These are phyloP conservation scores for Magallana ariakensis DNA, from an alignment of 1,140 invertebrate genomes.

Conservation along the genomic window DNA sequence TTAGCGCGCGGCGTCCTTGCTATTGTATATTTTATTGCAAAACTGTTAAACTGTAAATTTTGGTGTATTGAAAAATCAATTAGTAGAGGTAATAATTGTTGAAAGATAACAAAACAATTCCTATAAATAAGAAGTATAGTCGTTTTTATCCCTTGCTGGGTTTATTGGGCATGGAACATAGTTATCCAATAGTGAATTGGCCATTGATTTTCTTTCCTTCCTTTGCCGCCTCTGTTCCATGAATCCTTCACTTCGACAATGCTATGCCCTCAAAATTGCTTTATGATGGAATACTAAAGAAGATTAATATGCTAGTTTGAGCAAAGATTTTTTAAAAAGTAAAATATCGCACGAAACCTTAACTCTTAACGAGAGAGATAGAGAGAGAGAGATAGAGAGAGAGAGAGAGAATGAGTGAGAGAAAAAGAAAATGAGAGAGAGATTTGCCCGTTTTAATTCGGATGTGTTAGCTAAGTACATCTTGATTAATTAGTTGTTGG, in stretches of 20 bases:
- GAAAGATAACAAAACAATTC: conserved; percentile 8
- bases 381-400: not conserved
- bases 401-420: not conserved
- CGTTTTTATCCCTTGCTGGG: not conserved
- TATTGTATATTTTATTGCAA: too few relatives aligned
- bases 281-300: too few relatives aligned
- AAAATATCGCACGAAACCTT: too few relatives aligned
- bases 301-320: too few relatives aligned
- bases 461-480: too few relatives aligned
- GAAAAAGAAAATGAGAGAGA: not conserved
- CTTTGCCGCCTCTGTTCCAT: too few relatives aligned
- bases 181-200: not conserved
- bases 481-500: not conserved
- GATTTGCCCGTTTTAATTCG: not conserved
- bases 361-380: too few relatives aligned
- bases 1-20: too few relatives aligned
- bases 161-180: conserved; percentile 8
- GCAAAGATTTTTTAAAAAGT: too few relatives aligned
- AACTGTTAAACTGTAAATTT: conserved; percentile 14
- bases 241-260: too few relatives aligned
- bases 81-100: not conserved
- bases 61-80: conserved; percentile 16
- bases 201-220: conserved; percentile 2
- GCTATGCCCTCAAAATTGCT: too few relatives aligned
- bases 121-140: not conserved